A percentile compares a stretch with the other conserved stretches of the same genome.
These are phyloP conservation scores for Campopleginae sp. DNA, from an alignment of 2,888 invertebrate genomes.

Conservation along the genomic window DNA sequence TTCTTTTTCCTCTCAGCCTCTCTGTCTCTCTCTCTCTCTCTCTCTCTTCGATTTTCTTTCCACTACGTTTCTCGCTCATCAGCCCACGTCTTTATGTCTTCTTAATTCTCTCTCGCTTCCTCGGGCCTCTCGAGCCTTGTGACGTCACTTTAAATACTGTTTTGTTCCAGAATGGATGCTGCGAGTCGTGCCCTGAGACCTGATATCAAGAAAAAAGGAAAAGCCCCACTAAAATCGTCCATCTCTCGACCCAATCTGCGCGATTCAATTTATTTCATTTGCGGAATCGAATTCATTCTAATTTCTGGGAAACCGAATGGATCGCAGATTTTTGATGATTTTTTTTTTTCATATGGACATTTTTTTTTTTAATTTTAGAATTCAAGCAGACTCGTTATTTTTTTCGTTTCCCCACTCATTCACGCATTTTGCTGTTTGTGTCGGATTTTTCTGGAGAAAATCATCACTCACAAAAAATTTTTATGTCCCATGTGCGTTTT, in stretches of 20 bases:
- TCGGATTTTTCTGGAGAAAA: not conserved
- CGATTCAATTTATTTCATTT: not conserved
- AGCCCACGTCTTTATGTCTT: constrained; percentile 50
- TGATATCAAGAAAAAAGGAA: not conserved
- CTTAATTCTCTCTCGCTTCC: constrained; percentile 60
- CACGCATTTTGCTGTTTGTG: constrained; percentile 26
- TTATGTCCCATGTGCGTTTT: too few species aligned
- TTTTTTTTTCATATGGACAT: not conserved
- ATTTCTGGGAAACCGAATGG: not conserved
- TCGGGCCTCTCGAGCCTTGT: constrained; percentile 72
- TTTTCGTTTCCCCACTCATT: constrained; percentile 44
- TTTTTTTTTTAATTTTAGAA: constrained; percentile 33
- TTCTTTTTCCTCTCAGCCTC: constrained; percentile 3
- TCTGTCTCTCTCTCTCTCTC: constrained; percentile 39
- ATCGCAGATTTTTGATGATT: not conserved
- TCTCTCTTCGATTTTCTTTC: constrained; percentile 32
- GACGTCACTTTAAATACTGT: constrained; percentile 84
- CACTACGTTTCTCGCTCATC: constrained; percentile 61
- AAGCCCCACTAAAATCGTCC: constrained; percentile 30
- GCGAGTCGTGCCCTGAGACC: constrained; percentile 51
- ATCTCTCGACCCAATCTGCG: constrained; percentile 39
- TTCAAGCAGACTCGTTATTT: not conserved
- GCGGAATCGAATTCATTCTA: not conserved
- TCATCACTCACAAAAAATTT: too few species aligned
- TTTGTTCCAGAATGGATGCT: constrained; percentile 57